phyloP scores from a whole-genome alignment of 1,140 invertebrate genomes.

The Drosophila rhopaloa region DNA sequence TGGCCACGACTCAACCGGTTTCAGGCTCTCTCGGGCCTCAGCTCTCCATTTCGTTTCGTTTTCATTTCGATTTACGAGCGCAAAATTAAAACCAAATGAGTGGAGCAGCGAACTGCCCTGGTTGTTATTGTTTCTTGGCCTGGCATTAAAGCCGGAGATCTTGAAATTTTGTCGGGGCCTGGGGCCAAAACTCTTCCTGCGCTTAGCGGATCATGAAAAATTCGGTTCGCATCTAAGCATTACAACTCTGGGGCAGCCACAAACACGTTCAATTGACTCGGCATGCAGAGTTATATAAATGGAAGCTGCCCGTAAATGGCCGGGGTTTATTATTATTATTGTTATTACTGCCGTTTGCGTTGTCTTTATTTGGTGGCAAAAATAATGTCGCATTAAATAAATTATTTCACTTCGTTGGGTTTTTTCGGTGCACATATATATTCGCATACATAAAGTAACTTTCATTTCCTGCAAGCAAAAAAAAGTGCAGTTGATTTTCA shows the following conservation, averaged over 20 bases:
- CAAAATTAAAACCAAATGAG: conserved; percentile 74
- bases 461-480: conserved; percentile 70
- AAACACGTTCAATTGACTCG: conserved; percentile 33
- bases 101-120: conserved; percentile 61
- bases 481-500: conserved; percentile 8
- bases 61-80: conserved; percentile 82
- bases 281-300: conserved; percentile 41
- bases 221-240: conserved; percentile 14
- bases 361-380: conserved; percentile 74
- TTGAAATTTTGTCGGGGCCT: conserved; percentile 49
- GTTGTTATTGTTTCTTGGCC: conserved; percentile 52
- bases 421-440: conserved; percentile 13
- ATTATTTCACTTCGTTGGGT: conserved; percentile 66
- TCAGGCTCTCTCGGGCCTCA: conserved; percentile 34
- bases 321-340: conserved; percentile 58
- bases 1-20: conserved; percentile 42
- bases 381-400: conserved; percentile 75
- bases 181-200: conserved; percentile 54
- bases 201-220: conserved; percentile 30
- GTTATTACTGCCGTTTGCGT: conserved; percentile 58
- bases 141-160: conserved; percentile 49
- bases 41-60: conserved; percentile 75
- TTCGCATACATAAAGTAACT: conserved; percentile 44
- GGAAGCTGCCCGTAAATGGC: conserved; percentile 66
- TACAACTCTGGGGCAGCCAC: conserved; percentile 17